phyloP scores from a whole-genome alignment of 2,797 vertebrate genomes.

The Taenioides sp. region DNA sequence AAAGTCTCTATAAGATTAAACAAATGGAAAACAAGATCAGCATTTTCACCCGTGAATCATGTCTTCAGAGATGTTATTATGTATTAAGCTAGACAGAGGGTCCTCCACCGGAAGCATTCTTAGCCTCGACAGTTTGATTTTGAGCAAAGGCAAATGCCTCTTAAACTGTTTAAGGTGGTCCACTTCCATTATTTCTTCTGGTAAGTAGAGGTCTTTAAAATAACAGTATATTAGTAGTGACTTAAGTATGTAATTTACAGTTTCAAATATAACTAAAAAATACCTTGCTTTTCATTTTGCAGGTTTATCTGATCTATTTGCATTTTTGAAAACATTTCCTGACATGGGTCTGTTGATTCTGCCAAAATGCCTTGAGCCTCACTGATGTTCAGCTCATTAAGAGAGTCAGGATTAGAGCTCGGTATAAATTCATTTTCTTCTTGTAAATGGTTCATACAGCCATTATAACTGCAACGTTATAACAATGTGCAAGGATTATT shows the following conservation, averaged over 20 bases:
- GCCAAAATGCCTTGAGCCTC: conserved; percentile 39
- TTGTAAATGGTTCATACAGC: conserved; percentile 15
- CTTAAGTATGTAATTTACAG: not conserved
- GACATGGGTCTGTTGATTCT: conserved; percentile 37
- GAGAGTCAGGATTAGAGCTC: conserved; percentile 69
- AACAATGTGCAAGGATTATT: not conserved
- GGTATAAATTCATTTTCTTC: conserved; percentile 45
- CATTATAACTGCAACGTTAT: conserved; percentile 54
- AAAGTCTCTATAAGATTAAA: not conserved
- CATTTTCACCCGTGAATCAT: conserved; percentile 76
- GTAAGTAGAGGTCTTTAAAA: conserved; percentile 77
- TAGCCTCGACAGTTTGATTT: conserved; percentile 74
- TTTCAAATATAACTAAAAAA: not conserved
- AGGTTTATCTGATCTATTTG: conserved; percentile 20
- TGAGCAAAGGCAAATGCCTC: conserved; percentile 74
- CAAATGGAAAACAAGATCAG: not conserved
- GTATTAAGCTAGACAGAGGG: conserved; percentile 75
- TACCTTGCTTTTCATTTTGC: conserved; percentile 36
- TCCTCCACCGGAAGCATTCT: conserved; percentile 77
- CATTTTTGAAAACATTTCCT: conserved; percentile 64
- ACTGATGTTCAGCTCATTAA: conserved; percentile 31
- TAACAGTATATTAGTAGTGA: conserved; percentile 5
- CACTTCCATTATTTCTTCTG: conserved; percentile 77
- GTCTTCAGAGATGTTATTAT: conserved; percentile 64
- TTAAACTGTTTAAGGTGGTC: conserved; percentile 68